Evolutionary conservation across 2,113 vertebrate species (phyloP).

Genomic region (Campylorhamphus procurvoides): DNA sequence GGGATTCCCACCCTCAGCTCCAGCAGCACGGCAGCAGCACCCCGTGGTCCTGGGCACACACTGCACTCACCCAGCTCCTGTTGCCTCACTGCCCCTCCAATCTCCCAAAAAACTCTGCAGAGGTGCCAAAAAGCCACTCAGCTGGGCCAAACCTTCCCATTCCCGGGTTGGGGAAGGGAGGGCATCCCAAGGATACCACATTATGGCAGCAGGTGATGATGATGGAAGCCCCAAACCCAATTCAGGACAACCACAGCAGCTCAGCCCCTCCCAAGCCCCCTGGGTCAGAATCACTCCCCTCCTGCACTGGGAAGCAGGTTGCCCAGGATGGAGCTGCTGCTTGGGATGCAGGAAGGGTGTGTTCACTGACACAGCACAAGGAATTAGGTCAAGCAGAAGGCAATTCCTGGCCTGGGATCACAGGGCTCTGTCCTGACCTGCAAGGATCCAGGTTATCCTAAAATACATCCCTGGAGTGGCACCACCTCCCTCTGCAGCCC

Average conservation of each 20-base stretch:
- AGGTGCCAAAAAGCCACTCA: fast-evolving
- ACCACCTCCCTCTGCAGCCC: not conserved
- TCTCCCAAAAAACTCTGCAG: fast-evolving
- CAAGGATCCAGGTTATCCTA: not conserved
- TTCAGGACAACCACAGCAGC: not conserved
- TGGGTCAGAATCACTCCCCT: fast-evolving
- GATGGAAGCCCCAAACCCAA: fast-evolving
- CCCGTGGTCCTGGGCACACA: constrained; percentile 33
- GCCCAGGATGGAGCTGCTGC: not conserved
- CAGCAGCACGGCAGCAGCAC: constrained; percentile 45
- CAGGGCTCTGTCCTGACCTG: not conserved
- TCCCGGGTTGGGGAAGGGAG: fast-evolving
- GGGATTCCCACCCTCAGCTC: not conserved
- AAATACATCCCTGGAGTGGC: not conserved
- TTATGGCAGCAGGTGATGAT: fast-evolving
- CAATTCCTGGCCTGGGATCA: not conserved
- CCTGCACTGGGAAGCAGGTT: not conserved
- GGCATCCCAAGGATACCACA: not conserved
- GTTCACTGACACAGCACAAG: not conserved
- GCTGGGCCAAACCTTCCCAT: not conserved
- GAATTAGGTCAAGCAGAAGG: constrained; percentile 18
- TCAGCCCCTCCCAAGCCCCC: not conserved
- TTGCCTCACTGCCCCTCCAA: not conserved
- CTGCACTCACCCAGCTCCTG: constrained; percentile 7
- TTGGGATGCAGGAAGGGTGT: not conserved